Base-by-base conservation (phyloP, 2,113 vertebrate species). In the Gasterosteus aculeatus region DNA sequence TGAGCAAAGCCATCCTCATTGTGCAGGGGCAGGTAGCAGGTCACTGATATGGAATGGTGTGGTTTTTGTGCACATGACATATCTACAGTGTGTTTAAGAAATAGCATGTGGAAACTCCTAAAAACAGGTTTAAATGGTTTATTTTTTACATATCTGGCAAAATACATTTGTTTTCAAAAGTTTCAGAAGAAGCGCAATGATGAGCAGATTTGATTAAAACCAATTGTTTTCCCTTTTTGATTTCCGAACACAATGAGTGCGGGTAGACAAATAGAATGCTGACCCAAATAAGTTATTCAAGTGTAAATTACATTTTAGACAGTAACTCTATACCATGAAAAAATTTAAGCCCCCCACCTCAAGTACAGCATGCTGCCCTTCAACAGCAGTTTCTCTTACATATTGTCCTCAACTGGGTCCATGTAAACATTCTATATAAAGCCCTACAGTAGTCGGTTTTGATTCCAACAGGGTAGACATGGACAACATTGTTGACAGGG, bases 401-500 rank as follows among this genome's bases (percentile, higher is more conserved):
- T 6, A 19, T 54, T 64, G n/a, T 2, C 2, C 22, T 51, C 4
- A n/a, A n/a, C n/a, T n/a, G 6, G 1, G 5, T 29, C 9, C 38
- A 16, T 69, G 15, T 29, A 26, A 70, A 69, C 9, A 54, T 2
- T 72, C 7, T 29, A 72, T 64, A 19, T 7, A 42, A 60, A 14
- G 22, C 7, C 22, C 62, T 84, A 85, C 61, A 75, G 26, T 0
- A 7, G n/a, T 67, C 63, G 26, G 14, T 61, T 58, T 1, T 15
- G 15, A 72, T 44, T 83, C 80, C 88, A 93, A 54, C 84, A 87
- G 0, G 78, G 63, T 2, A 91, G 71, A 73, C 89, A 92, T 19
- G 88, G 78, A 83, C 96, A 96, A 6, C 94, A 94, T 4, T 94
- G 90, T 63, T 86, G 82, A 62, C 94, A 95, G 5, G 95, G 96